These are phyloP conservation scores for Halichoerus grypus DNA, from an alignment of 2,113 vertebrate species.

Conservation along the genomic window DNA sequence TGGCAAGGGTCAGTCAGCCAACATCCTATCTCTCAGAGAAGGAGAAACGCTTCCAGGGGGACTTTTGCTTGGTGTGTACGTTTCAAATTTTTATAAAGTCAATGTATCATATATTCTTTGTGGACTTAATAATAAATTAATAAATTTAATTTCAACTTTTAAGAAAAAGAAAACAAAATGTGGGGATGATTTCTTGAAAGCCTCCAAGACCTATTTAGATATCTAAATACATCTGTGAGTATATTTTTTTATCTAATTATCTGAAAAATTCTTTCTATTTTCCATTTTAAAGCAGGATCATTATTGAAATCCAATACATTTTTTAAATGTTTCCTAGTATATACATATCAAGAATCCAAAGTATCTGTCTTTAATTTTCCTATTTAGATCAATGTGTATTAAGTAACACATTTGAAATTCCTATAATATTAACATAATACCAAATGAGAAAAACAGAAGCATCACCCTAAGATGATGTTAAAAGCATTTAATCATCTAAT, in stretches of 20 bases:
- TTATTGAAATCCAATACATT: neutral
- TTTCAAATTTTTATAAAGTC: neutral
- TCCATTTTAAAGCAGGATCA: neutral
- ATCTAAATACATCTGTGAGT: neutral
- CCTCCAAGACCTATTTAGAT: conserved; percentile 10
- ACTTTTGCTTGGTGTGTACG: neutral
- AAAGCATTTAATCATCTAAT: conserved; percentile 30
- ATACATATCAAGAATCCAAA: neutral
- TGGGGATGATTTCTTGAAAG: conserved; percentile 23
- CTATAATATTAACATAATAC: neutral
- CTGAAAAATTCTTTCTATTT: conserved; percentile 32
- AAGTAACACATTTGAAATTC: conserved; percentile 43
- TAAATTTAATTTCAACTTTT: neutral
- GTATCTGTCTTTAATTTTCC: conserved; percentile 13
- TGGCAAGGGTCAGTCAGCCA: too few relatives aligned
- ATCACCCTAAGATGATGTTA: neutral
- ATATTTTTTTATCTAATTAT: conserved; percentile 37
- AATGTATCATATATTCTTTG: neutral
- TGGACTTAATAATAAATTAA: neutral
- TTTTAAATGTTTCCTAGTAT: neutral
- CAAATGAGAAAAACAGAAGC: conserved; percentile 44
- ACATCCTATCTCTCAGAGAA: neutral
- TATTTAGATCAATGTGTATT: neutral
- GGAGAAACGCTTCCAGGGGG: neutral
- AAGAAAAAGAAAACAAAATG: conserved; percentile 22